Conservation (phyloP, 2,113 vertebrate genomes). For the Xiphophorus maculatus region DNA sequence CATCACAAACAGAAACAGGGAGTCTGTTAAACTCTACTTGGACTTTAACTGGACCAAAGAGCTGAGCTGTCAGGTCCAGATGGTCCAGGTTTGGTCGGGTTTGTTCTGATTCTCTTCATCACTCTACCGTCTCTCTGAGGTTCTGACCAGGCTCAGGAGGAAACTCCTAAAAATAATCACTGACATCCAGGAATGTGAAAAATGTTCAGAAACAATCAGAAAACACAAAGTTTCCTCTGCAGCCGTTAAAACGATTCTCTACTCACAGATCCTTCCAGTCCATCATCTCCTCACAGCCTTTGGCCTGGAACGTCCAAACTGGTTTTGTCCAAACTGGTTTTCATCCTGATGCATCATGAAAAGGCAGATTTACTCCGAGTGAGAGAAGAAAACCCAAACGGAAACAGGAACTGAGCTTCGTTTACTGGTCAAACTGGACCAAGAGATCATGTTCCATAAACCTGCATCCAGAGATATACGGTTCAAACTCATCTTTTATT, state of each 20-base stretch:
- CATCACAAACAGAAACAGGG: not conserved
- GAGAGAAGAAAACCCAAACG: not conserved
- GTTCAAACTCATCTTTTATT: not conserved
- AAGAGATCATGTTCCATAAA: not conserved
- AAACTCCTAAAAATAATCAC: no score
- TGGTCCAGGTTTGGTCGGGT: no score
- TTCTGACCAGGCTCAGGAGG: no score
- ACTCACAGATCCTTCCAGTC: constrained; percentile 79
- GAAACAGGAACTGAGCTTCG: not conserved
- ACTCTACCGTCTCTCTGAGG: no score
- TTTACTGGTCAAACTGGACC: not conserved
- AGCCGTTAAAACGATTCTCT: not conserved
- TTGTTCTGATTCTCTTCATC: no score
- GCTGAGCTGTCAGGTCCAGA: no score
- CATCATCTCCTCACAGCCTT: constrained; percentile 69
- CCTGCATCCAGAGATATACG: no score
- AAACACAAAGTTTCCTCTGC: no score
- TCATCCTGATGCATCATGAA: constrained; percentile 35
- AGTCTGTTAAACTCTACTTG: not conserved
- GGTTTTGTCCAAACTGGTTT: constrained; percentile 1
- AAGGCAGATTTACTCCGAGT: not conserved
- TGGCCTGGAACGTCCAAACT: constrained; percentile 2
- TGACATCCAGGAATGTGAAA: no score
- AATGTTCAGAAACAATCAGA: no score
- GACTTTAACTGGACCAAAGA: not conserved